A percentile compares a stretch with the other conserved stretches of the same genome.
Conservation (phyloP, 2,797 vertebrate species). For the Esox masquinongy region DNA sequence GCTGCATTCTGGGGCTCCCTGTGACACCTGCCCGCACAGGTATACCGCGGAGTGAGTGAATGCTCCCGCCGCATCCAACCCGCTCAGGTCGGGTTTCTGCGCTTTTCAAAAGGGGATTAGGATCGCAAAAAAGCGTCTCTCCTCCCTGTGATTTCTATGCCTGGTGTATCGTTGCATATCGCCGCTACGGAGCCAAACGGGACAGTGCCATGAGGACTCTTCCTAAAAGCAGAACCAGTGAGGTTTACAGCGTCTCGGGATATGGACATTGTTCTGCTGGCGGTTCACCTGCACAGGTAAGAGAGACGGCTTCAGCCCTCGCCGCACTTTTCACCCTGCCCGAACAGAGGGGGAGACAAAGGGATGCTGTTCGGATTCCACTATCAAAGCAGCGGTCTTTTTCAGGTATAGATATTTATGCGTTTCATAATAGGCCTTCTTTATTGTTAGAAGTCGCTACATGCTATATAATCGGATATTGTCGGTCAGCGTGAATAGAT, state of each 20-base stretch:
- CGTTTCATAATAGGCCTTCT: not conserved
- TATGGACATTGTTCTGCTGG: conserved; percentile 53
- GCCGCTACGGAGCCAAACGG: conserved; percentile 67
- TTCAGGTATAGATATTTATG: not conserved
- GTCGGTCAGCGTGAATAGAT: not conserved
- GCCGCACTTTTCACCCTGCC: conserved; percentile 3
- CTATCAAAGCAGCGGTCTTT: not conserved
- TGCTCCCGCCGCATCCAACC: conserved; percentile 63
- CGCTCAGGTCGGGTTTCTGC: conserved; percentile 73
- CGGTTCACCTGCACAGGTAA: conserved; percentile 70
- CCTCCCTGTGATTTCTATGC: conserved; percentile 68
- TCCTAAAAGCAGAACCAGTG: conserved; percentile 75
- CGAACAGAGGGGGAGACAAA: conserved; percentile 13
- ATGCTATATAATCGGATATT: not conserved
- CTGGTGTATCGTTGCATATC: conserved; percentile 66
- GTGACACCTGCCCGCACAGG: conserved; percentile 75
- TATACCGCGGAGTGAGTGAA: conserved; percentile 64
- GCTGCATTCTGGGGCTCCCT: conserved; percentile 78
- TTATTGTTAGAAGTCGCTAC: not conserved
- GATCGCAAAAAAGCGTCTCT: conserved; percentile 58
- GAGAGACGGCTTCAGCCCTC: conserved; percentile 19
- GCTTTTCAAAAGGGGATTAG: conserved; percentile 51
- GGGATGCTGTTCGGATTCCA: conserved; percentile 8
- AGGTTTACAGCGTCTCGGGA: conserved; percentile 78
- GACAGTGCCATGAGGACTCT: conserved; percentile 79